Evolutionary conservation across 2,888 invertebrate genomes (phyloP).

Genomic region (Nemurella pictetii): DNA sequence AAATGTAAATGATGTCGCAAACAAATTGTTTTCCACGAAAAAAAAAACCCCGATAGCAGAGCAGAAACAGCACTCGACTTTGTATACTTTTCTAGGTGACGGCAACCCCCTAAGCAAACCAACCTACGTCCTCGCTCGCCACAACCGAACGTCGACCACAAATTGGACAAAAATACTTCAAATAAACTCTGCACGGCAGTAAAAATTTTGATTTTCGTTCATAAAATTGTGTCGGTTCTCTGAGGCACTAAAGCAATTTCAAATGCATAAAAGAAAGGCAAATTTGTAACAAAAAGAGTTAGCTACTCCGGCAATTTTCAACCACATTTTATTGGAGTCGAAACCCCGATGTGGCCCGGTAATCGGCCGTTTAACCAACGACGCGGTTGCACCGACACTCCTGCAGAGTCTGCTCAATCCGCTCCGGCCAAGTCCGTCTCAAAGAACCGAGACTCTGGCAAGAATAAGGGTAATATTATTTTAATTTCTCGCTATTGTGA

Average conservation of each 20-base stretch:
- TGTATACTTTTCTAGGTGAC: background rate
- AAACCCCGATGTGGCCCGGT: background rate
- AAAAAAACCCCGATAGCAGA: too few relatives aligned
- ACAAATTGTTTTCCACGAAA: background rate
- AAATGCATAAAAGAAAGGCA: background rate
- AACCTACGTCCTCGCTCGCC: background rate
- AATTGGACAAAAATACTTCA: background rate
- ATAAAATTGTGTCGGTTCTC: background rate
- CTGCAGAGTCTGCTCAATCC: too few relatives aligned
- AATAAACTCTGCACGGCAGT: background rate
- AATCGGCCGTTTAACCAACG: background rate
- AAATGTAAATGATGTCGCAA: background rate
- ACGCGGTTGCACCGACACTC: background rate
- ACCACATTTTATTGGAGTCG: background rate
- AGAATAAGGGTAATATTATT: slow-evolving; percentile 34
- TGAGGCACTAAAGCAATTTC: background rate
- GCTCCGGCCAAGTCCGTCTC: background rate
- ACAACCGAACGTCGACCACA: background rate
- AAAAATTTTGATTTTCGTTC: background rate
- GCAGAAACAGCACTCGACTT: background rate
- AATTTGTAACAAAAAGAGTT: background rate
- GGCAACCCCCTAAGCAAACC: too few relatives aligned
- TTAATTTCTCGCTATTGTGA: slow-evolving; percentile 27
- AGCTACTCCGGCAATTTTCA: background rate
- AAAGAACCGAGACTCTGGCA: too few relatives aligned